Evolutionary conservation across 2,888 invertebrate species (phyloP), one percentile per base, ranked within the genome.

Genomic region (Byasa hedistus): DNA sequence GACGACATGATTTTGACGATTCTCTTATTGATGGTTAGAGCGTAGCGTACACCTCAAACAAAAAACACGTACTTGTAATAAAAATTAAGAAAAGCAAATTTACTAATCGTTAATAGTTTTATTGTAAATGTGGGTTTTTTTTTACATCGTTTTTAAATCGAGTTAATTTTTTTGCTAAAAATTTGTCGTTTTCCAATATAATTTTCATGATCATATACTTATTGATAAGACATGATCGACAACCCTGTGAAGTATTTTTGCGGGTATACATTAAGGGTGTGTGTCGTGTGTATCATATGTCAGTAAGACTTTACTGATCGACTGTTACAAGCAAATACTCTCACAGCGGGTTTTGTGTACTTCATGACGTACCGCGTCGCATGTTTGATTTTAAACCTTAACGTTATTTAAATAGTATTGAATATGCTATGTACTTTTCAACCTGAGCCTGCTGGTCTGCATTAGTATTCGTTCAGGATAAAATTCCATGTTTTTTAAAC

Each of bases 241-340:
- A 44, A 44, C 17, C 44, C 44, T 19, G 17, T 44, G 17, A 44
- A 44, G 15, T 17, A 44, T 44, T 15, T n/a, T 32, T 24, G 12
- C 17, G 61, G 60, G 48, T 39, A 39, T 63, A 32, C 61, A 57
- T 56, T 63, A 61, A 54, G 10, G 52, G 52, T 19, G 8, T 59
- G 66, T 61, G 22, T 2, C 57, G 72, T 70, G 70, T 69, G 70
- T 76, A 76, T 76, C 75, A 69, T 68, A 69, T 76, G 68, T 72
- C 66, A 61, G 54, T 59, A 69, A 68, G 65, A 60, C 24, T 55
- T 61, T 65, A 57, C 59, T 75, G 78, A 80, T 76, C 72, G 78
- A 79, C 74, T 72, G 80, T 71, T 79, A 83, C 83, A 83, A 73
- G 80, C 75, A 80, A 83, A 83, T 76, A 71, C 81, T 81, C 83